Conservation (phyloP, 2,888 invertebrate species). For the Nowickia ferox region DNA sequence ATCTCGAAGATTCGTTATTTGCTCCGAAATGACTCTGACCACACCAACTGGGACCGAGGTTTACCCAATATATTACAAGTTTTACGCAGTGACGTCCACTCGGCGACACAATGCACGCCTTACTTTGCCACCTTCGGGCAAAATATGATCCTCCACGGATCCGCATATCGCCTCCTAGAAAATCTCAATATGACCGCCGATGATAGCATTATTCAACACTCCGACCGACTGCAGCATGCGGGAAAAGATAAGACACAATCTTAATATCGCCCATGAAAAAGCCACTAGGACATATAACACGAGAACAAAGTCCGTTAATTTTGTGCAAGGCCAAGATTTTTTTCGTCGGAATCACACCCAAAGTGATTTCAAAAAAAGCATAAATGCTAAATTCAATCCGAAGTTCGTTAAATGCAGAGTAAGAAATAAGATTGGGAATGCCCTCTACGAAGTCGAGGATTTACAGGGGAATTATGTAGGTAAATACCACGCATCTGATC, state of each 20-base stretch:
- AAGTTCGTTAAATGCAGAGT: background rate
- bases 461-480: background rate
- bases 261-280: background rate
- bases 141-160: slow-evolving; percentile 7
- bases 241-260: background rate
- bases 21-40: background rate
- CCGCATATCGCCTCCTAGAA: background rate
- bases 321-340: background rate
- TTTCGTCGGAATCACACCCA: background rate
- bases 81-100: background rate
- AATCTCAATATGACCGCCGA: background rate
- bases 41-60: background rate
- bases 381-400: background rate
- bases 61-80: background rate
- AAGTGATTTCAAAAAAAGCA: background rate
- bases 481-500: background rate
- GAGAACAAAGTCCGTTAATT: background rate
- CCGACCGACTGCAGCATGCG: background rate
- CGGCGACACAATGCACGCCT: background rate
- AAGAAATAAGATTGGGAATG: background rate
- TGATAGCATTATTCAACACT: background rate
- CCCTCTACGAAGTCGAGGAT: background rate
- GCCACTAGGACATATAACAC: background rate
- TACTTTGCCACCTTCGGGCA: background rate
- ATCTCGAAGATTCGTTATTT: slow-evolving; percentile 3